Conservation (phyloP, 2,113 vertebrate species). For the Cercopithecus mona region DNA sequence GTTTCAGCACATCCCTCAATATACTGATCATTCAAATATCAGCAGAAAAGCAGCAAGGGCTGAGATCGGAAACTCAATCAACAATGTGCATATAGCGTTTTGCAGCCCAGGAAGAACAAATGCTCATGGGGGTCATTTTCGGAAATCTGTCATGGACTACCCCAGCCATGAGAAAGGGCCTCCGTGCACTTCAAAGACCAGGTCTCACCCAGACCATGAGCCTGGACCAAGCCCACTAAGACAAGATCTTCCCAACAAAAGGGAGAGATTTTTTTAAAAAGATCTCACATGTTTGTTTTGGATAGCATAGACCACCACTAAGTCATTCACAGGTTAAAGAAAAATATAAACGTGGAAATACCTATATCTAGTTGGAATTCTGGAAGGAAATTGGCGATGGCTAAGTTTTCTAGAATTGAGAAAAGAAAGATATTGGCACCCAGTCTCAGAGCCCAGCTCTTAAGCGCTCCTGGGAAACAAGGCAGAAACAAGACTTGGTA, state of each 20-base stretch:
- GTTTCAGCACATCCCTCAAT: neutral
- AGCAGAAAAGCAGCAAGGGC: neutral
- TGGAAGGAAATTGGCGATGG: neutral
- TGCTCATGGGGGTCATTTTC: too few relatives aligned
- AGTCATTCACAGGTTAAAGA: neutral
- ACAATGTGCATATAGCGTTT: fast-evolving
- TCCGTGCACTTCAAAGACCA: neutral
- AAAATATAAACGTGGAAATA: neutral
- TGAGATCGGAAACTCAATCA: neutral
- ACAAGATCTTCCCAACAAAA: neutral
- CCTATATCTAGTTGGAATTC: neutral
- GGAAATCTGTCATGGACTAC: neutral
- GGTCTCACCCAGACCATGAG: neutral
- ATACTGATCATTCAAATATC: fast-evolving
- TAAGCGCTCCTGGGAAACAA: neutral
- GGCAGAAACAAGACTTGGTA: neutral
- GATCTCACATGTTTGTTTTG: neutral
- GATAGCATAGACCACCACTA: neutral
- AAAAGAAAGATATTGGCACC: neutral
- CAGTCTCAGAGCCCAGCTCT: neutral
- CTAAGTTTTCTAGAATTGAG: neutral
- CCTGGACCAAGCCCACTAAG: fast-evolving
- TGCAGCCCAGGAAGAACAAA: neutral
- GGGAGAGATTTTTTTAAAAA: neutral
- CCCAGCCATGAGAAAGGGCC: neutral